Conservation (phyloP, 2,888 invertebrate species). For the Danaus chrysippus region DNA sequence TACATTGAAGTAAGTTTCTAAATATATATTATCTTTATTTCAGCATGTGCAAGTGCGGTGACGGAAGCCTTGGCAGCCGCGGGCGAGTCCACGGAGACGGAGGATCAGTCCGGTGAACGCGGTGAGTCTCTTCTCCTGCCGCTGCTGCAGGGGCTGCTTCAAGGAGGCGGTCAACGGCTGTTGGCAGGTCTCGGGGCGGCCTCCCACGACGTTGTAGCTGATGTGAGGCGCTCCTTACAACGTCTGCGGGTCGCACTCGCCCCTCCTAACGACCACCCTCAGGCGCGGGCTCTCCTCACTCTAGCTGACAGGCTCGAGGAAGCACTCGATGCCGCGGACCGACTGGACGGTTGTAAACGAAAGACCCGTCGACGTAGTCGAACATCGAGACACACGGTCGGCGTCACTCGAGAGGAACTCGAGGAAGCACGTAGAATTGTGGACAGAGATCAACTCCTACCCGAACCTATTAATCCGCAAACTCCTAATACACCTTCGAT, state of each 20-base stretch:
- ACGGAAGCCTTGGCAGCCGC: slow-evolving; percentile 67
- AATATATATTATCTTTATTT: slow-evolving; percentile 13
- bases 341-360: slow-evolving; percentile 62
- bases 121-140: slow-evolving; percentile 88
- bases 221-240: slow-evolving; percentile 87
- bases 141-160: slow-evolving; percentile 82
- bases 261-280: slow-evolving; percentile 70
- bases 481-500: slow-evolving; percentile 50
- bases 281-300: slow-evolving; percentile 81
- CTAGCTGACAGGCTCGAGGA: slow-evolving; percentile 85
- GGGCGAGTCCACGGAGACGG: slow-evolving; percentile 48
- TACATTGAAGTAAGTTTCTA: background rate
- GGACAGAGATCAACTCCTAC: slow-evolving; percentile 67
- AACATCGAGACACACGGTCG: slow-evolving; percentile 88
- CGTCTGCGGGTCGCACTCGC: slow-evolving; percentile 87
- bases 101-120: slow-evolving; percentile 59
- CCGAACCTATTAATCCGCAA: slow-evolving; percentile 44
- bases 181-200: slow-evolving; percentile 67
- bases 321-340: slow-evolving; percentile 66
- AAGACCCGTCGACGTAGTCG: slow-evolving; percentile 79
- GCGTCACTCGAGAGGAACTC: slow-evolving; percentile 89
- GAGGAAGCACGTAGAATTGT: slow-evolving; percentile 88
- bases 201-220: slow-evolving; percentile 83
- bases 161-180: slow-evolving; percentile 67
- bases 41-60: slow-evolving; percentile 71